phyloP scores from a whole-genome alignment of 2,797 vertebrate genomes.

The Cygnus olor region DNA sequence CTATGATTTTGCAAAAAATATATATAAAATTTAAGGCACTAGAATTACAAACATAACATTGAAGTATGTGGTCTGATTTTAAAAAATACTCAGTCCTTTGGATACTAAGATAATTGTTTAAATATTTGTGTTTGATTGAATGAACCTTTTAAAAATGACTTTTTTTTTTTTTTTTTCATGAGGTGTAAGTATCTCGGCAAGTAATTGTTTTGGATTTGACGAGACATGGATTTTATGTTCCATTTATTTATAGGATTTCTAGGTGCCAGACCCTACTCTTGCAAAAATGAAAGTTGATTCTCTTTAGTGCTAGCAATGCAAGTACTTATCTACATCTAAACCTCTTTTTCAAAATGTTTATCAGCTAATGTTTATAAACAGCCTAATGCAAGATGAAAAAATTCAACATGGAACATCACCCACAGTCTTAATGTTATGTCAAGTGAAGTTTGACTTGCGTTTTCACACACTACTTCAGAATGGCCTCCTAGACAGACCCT shows the following conservation, averaged over 20 bases:
- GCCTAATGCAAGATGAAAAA: neutral
- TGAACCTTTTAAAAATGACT: neutral
- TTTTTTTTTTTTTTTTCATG: neutral
- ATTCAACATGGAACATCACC: neutral
- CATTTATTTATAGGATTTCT: neutral
- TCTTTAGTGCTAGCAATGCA: neutral
- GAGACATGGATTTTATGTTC: neutral
- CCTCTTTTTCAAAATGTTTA: neutral
- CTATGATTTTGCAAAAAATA: neutral
- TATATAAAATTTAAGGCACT: neutral
- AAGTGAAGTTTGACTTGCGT: neutral
- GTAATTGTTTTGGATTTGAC: neutral
- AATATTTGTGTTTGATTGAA: neutral
- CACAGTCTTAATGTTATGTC: neutral
- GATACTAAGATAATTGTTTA: neutral
- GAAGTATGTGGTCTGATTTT: neutral
- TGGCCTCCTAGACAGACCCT: accelerated
- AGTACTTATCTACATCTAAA: neutral
- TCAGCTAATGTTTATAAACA: neutral
- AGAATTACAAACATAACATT: neutral
- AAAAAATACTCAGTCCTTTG: neutral
- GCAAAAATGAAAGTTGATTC: neutral
- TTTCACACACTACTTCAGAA: neutral
- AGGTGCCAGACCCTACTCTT: neutral
- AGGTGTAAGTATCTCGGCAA: neutral